phyloP scores from a whole-genome alignment of 2,113 vertebrate species.

The Chiloscyllium plagiosum region DNA sequence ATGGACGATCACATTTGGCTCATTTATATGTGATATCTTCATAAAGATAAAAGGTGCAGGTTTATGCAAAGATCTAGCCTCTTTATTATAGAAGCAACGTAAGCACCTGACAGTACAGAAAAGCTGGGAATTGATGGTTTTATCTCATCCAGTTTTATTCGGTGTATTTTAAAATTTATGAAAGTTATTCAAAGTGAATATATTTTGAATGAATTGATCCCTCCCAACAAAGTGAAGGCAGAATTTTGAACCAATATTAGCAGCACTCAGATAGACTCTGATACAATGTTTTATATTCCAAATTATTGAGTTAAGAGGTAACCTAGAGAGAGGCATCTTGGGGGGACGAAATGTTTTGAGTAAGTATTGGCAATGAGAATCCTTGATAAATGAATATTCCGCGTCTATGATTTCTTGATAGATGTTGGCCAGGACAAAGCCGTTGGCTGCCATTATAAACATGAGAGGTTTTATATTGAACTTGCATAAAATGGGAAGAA shows the following conservation, averaged over 20 bases:
- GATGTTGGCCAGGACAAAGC: background rate
- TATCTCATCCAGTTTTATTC: background rate
- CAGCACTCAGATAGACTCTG: background rate
- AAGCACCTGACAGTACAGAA: background rate
- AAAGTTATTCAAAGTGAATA: background rate
- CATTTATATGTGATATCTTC: background rate
- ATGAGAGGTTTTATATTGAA: background rate
- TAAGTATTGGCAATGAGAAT: background rate
- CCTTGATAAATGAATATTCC: too few relatives aligned
- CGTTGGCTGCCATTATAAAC: background rate
- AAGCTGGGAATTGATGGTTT: background rate
- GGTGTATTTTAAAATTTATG: background rate
- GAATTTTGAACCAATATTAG: background rate
- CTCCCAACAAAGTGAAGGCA: background rate
- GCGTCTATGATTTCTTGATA: too few relatives aligned
- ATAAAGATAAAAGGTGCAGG: background rate
- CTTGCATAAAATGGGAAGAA: background rate
- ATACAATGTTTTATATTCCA: background rate
- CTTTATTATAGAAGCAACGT: background rate
- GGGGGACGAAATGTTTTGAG: background rate
- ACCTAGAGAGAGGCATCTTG: background rate
- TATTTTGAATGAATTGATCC: background rate
- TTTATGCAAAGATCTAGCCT: background rate
- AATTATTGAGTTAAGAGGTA: background rate
- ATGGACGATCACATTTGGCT: background rate